These are phyloP conservation scores for Chlorocebus sabaeus DNA, from an alignment of 2,113 vertebrate genomes.

Conservation along the genomic window DNA sequence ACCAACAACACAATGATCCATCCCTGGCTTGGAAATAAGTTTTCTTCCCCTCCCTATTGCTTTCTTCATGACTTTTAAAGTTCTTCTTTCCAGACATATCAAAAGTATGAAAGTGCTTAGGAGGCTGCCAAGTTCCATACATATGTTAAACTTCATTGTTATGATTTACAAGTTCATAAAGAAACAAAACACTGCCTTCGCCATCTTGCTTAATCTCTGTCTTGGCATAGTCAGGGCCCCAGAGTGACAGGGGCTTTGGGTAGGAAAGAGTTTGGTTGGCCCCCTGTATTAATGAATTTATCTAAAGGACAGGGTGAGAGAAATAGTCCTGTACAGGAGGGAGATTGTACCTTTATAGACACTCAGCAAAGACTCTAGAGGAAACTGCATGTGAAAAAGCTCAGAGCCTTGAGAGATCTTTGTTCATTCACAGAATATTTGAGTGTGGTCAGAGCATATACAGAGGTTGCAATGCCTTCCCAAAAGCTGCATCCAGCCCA, in stretches of 20 bases:
- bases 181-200: not conserved
- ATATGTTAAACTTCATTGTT: not conserved
- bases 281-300: not conserved
- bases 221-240: not conserved
- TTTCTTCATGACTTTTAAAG: not conserved
- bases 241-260: not conserved
- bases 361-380: not conserved
- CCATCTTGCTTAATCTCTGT: not conserved
- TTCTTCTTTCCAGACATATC: not conserved
- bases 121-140: not conserved
- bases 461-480: not conserved
- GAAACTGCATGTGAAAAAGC: not conserved
- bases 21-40: not conserved
- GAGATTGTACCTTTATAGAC: not conserved
- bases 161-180: not conserved
- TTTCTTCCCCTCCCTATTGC: not conserved
- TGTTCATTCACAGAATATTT: too few relatives aligned
- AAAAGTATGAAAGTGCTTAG: not conserved
- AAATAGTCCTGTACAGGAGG: not conserved
- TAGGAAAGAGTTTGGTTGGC: not conserved
- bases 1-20: not conserved
- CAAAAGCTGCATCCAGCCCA: not conserved
- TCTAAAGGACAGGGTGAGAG: not conserved
- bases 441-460: not conserved
- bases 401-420: fast-evolving